phyloP scores from a whole-genome alignment of 2,113 vertebrate genomes.

The Aegotheles bennettii region DNA sequence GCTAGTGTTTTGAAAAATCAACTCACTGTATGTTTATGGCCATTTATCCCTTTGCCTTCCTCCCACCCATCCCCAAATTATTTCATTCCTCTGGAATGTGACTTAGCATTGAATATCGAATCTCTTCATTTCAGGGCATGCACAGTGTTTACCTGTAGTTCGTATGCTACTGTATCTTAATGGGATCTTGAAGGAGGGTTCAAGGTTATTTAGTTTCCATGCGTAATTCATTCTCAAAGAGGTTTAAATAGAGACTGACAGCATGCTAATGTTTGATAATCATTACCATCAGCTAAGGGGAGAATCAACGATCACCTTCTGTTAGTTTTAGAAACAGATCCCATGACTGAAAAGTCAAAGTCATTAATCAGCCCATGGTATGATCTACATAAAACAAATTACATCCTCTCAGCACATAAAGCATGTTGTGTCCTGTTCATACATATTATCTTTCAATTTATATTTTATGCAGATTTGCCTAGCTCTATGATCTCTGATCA shows the following conservation, averaged over 20 bases:
- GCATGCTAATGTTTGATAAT: slow-evolving; percentile 35
- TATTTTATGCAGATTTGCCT: slow-evolving; percentile 34
- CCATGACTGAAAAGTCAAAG: slow-evolving; percentile 51
- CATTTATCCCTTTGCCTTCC: not conserved
- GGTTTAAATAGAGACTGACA: slow-evolving; percentile 43
- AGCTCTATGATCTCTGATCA: not conserved
- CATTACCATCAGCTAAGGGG: not conserved
- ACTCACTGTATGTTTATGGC: slow-evolving; percentile 8
- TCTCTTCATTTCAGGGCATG: slow-evolving; percentile 27
- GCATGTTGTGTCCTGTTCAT: slow-evolving; percentile 58
- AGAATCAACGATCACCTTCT: slow-evolving; percentile 6
- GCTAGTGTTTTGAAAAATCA: slow-evolving; percentile 11
- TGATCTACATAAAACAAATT: slow-evolving; percentile 59
- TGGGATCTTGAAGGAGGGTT: slow-evolving; percentile 38
- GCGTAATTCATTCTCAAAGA: slow-evolving; percentile 27
- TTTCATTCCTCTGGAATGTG: slow-evolving; percentile 65
- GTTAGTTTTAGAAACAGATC: slow-evolving; percentile 23
- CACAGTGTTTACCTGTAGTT: slow-evolving; percentile 18
- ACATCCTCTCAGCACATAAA: slow-evolving; percentile 36
- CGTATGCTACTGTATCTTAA: slow-evolving; percentile 5
- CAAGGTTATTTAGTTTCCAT: slow-evolving; percentile 50
- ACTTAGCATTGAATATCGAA: not conserved
- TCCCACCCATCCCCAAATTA: not conserved
- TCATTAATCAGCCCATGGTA: slow-evolving; percentile 62
- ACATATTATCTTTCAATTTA: slow-evolving; percentile 30